Evolutionary conservation across 1,140 invertebrate species (phyloP), one percentile per base, ranked within the genome.

Genomic region (Cherax quadricarinatus): DNA sequence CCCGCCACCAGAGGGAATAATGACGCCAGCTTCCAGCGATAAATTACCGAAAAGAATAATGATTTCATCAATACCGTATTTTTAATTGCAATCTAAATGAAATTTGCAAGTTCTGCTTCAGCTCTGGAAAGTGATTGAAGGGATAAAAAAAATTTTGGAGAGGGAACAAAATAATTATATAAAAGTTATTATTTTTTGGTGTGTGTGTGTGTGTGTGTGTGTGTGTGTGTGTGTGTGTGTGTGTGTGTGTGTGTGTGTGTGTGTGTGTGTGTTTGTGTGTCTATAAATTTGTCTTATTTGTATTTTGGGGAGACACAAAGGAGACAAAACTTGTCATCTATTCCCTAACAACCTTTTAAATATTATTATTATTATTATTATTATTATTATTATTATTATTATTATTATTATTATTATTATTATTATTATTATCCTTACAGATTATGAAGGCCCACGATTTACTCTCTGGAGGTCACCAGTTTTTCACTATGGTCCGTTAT

Each of bases 61-160:
- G 24, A n/a, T 21, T 24, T 75, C n/a, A 1, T 75, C n/a, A 75
- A 75, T 75, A n/a, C 30, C 30, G 0, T 41, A 3, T 30, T 75
- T 75, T 75, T 75, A 75, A 75, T 75, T 75, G 70, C 18, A 75
- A 75, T 75, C 24, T 75, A 75, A 75, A 75, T 75, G 70, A n/a
- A 30, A 75, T 75, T 30, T n/a, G 21, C 70, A 21, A 75, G 12
- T 57, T 30, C 12, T 75, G 70, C 24, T n/a, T 75, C 70, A 30
- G 70, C n/a, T 24, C 30, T 30, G 70, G 18, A 75, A 21, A 21
- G n/a, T 21, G 24, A n/a, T 75, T 48, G 21, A 70, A 70, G 53
- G 62, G 30, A 62, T 7, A 62, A n/a, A 57, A 57, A 9, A 57
- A 57, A 57, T 2, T 9, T 57, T 0, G 53, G 12, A 57, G 12